A percentile compares a stretch with the other conserved stretches of the same genome.
Conservation (phyloP, 2,888 invertebrate species). For the Agonopterix heracliana region DNA sequence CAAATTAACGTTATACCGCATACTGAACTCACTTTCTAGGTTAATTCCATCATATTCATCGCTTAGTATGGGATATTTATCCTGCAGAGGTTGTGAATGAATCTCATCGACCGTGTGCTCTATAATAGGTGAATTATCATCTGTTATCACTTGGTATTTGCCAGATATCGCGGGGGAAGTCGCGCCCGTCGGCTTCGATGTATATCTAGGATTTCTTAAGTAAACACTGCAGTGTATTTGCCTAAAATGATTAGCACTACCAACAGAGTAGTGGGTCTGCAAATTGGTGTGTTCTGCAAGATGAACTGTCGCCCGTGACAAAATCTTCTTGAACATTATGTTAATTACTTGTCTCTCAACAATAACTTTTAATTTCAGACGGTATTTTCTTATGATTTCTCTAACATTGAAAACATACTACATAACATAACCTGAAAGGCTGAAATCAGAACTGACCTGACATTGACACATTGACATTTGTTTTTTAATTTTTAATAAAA, state of each 20-base stretch:
- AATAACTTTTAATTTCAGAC: background rate
- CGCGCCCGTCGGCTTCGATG: slow-evolving; percentile 43
- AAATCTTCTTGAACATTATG: slow-evolving; percentile 24
- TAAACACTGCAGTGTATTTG: slow-evolving; percentile 54
- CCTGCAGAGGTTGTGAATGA: slow-evolving; percentile 23
- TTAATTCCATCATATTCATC: slow-evolving; percentile 79
- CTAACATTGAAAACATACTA: background rate
- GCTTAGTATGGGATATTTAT: slow-evolving; percentile 47
- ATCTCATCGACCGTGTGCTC: slow-evolving; percentile 84
- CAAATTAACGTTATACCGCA: no score
- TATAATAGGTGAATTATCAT: slow-evolving; percentile 81
- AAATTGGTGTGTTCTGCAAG: slow-evolving; percentile 1
- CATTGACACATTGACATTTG: no score
- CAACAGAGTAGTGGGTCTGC: slow-evolving; percentile 13
- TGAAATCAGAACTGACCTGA: background rate
- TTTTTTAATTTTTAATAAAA: no score
- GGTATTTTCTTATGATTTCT: background rate
- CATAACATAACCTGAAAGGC: background rate
- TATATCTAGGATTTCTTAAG: slow-evolving; percentile 52
- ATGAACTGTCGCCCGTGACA: slow-evolving; percentile 14
- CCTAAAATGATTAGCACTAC: slow-evolving; percentile 31
- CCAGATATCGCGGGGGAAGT: slow-evolving; percentile 66
- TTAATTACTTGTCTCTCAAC: background rate
- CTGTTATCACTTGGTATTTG: slow-evolving; percentile 83
- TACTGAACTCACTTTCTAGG: slow-evolving; percentile 71